A percentile compares a stretch with the other conserved stretches of the same genome.
phyloP scores from a whole-genome alignment of 2,113 vertebrate species.

The Bufo bufo region DNA sequence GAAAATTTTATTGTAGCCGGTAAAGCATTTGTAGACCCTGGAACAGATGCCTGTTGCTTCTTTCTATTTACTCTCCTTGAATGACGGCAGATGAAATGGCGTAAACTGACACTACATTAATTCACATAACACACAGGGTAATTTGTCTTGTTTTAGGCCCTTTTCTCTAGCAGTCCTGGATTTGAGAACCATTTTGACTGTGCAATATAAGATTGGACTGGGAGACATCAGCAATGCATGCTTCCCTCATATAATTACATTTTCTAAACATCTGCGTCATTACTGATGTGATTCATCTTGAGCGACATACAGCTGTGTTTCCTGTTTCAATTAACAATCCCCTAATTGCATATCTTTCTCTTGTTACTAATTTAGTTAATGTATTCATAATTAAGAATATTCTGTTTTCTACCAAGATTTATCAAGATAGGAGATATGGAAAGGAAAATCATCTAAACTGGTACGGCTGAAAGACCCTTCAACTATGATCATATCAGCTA shows the following conservation, averaged over 20 bases:
- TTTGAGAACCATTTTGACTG: conserved; percentile 75
- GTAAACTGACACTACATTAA: conserved; percentile 79
- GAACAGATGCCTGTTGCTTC: conserved; percentile 74
- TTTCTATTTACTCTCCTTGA: conserved; percentile 74
- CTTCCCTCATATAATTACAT: conserved; percentile 79
- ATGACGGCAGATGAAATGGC: conserved; percentile 75
- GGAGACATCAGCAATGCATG: conserved; percentile 71
- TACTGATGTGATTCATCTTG: conserved; percentile 79
- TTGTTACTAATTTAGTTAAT: conserved; percentile 83
- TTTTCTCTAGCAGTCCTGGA: conserved; percentile 73
- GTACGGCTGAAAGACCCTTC: conserved; percentile 65
- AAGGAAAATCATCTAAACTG: conserved; percentile 68
- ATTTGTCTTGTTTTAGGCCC: conserved; percentile 74
- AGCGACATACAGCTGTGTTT: conserved; percentile 81
- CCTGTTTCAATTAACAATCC: conserved; percentile 80
- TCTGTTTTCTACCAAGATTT: conserved; percentile 77
- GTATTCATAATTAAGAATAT: conserved; percentile 85
- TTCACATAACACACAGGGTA: conserved; percentile 76
- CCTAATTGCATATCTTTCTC: conserved; percentile 82
- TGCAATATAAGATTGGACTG: conserved; percentile 74
- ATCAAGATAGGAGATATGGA: conserved; percentile 69
- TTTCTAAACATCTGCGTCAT: conserved; percentile 82
- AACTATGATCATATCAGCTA: conserved; percentile 71
- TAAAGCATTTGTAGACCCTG: background rate
- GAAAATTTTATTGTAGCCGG: background rate